Percentiles rank a stretch among this genome's conserved stretches.
Evolutionary conservation across 1,140 invertebrate genomes (phyloP).

Genomic region (Battus philenor): DNA sequence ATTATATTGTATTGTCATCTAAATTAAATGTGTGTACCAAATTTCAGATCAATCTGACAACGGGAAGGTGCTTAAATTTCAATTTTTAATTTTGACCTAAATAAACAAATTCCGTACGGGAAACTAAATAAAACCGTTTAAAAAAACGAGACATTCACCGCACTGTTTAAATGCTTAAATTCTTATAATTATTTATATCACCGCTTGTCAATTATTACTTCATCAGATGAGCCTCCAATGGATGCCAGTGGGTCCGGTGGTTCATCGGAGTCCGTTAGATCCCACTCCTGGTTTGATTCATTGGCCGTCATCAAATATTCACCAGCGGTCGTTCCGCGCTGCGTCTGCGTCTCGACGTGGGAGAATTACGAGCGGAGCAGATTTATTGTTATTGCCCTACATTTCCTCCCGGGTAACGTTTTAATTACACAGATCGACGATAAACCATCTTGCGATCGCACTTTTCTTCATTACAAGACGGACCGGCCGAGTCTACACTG

Average conservation of each 20-base stretch:
- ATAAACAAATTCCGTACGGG: no score
- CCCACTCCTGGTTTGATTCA: constrained; percentile 44
- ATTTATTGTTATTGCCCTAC: constrained; percentile 73
- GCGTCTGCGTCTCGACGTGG: constrained; percentile 44
- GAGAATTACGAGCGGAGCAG: constrained; percentile 52
- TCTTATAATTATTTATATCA: no score
- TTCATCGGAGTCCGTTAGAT: constrained; percentile 3
- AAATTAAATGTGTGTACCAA: no score
- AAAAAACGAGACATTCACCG: no score
- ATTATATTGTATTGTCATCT: no score
- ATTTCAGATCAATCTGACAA: no score
- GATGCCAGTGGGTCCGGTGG: neutral
- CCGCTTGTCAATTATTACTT: no score
- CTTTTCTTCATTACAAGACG: constrained; percentile 75
- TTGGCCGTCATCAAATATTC: constrained; percentile 60
- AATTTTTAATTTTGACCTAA: no score
- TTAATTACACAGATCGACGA: constrained; percentile 75
- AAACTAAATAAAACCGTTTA: no score
- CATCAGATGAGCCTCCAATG: no score
- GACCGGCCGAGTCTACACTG: constrained; percentile 50
- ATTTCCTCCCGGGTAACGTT: constrained; percentile 74
- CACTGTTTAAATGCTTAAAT: no score
- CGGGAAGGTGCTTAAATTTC: no score
- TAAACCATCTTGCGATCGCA: constrained; percentile 71
- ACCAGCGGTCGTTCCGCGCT: constrained; percentile 30